Evolutionary conservation across 2,797 vertebrate species (phyloP).

Genomic region (Falco novaeseelandiae): DNA sequence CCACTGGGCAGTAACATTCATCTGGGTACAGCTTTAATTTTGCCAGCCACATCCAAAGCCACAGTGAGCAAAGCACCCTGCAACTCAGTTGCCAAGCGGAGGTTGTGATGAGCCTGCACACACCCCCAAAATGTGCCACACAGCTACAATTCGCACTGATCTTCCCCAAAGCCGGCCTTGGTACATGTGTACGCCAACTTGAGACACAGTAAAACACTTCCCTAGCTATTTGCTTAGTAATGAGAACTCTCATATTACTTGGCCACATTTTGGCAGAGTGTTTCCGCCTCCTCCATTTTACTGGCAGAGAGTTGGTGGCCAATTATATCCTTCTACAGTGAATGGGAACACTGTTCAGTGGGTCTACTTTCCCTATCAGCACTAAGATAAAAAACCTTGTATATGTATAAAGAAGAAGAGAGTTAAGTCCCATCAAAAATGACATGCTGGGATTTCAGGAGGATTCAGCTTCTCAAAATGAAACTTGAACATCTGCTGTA

Average conservation of each 20-base stretch:
- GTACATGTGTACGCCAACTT: fast-evolving
- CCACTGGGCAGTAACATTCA: background rate
- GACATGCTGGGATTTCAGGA: conserved; percentile 28
- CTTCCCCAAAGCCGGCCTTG: background rate
- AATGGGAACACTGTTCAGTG: background rate
- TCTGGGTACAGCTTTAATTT: background rate
- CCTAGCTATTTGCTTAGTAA: background rate
- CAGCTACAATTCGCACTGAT: fast-evolving
- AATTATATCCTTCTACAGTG: background rate
- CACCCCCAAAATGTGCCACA: background rate
- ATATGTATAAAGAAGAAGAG: background rate
- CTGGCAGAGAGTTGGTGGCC: background rate
- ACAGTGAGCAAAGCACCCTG: background rate
- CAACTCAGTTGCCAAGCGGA: background rate
- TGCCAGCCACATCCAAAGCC: background rate
- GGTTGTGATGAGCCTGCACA: background rate
- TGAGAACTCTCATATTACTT: background rate
- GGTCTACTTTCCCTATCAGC: background rate
- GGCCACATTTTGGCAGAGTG: background rate
- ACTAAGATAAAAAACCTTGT: background rate
- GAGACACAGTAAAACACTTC: background rate
- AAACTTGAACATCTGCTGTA: conserved; percentile 55
- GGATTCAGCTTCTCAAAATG: conserved; percentile 11
- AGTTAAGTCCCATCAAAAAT: conserved; percentile 29
- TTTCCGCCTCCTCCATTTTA: background rate